Evolutionary conservation across 2,113 vertebrate species (phyloP).

Genomic region (Progne subis): DNA sequence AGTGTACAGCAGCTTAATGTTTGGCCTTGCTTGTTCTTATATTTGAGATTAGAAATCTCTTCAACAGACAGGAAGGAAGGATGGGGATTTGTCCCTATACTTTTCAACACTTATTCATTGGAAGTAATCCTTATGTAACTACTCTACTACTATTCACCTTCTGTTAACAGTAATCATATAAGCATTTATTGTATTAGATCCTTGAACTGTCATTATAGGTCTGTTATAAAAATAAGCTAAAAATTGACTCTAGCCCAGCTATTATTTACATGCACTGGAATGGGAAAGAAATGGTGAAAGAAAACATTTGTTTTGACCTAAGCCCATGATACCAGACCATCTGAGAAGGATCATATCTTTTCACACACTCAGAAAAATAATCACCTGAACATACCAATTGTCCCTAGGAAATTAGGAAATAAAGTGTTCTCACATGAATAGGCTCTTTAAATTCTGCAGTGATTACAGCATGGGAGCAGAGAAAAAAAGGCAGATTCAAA

Average conservation of each 20-base stretch:
- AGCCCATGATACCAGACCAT: neutral
- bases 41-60: neutral
- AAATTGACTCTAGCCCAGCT: neutral
- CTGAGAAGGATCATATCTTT: neutral
- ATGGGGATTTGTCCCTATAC: neutral
- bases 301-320: neutral
- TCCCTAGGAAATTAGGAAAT: neutral
- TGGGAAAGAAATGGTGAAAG: neutral
- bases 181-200: neutral
- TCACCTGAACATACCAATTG: neutral
- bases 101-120: neutral
- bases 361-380: neutral
- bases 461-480: neutral
- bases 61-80: neutral
- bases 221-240: neutral
- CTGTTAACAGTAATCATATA: neutral
- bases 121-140: neutral
- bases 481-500: neutral
- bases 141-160: neutral
- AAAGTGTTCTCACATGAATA: conserved; percentile 27
- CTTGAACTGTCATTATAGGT: neutral
- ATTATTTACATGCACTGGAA: neutral
- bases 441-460: neutral
- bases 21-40: neutral
- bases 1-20: neutral